These are phyloP conservation scores for Dolomedes plantarius DNA, from an alignment of 2,888 invertebrate genomes.

Conservation along the genomic window DNA sequence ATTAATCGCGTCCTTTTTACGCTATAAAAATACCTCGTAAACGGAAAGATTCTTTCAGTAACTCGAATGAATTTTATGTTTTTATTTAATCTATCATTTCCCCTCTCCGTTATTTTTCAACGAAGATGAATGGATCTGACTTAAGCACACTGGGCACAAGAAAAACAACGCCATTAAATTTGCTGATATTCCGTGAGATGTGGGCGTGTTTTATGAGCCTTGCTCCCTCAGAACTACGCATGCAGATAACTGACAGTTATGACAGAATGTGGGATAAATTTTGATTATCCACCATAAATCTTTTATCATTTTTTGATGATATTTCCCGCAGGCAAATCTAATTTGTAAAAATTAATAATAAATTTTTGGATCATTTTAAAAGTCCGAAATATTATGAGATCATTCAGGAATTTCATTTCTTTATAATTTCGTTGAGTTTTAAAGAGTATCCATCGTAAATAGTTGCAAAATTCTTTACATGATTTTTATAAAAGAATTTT, in stretches of 20 bases:
- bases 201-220: neutral
- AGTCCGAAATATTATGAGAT: no score
- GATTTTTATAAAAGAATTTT: no score
- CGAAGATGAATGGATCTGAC: neutral
- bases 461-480: no score
- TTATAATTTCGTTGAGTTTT: no score
- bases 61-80: neutral
- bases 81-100: neutral
- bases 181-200: neutral
- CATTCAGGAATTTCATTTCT: no score
- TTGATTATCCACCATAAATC: neutral
- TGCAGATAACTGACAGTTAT: neutral
- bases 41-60: no score
- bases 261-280: constrained; percentile 6
- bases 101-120: neutral
- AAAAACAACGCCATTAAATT: constrained; percentile 12
- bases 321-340: no score
- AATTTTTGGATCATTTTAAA: no score
- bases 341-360: no score
- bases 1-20: no score
- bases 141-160: neutral
- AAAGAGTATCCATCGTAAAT: no score
- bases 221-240: neutral
- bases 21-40: no score
- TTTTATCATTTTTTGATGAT: neutral